These are phyloP conservation scores for Trissolcus japonicus DNA, from an alignment of 2,888 invertebrate species.

Conservation along the genomic window DNA sequence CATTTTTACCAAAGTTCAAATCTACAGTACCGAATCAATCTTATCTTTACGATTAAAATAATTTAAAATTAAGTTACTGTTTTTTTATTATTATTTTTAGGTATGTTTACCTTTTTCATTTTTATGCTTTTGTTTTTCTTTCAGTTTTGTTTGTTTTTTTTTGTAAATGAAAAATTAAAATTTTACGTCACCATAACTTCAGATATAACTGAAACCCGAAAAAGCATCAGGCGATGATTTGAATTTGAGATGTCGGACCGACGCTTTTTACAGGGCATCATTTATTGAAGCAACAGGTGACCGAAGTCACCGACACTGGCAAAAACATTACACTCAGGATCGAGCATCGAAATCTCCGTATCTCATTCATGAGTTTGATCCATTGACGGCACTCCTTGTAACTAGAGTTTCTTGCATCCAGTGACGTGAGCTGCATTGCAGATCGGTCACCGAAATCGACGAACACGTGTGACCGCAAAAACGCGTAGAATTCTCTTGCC, in stretches of 20 bases:
- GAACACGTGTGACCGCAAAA: conserved; percentile 23
- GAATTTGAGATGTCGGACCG: no score
- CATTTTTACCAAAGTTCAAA: no score
- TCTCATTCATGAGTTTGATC: conserved; percentile 53
- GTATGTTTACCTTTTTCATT: background rate
- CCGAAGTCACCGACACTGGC: conserved; percentile 5
- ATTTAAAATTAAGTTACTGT: background rate
- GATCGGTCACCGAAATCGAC: conserved; percentile 18
- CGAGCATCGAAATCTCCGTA: conserved; percentile 43
- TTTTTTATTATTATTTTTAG: background rate
- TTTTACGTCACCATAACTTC: no score
- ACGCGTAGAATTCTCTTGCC: conserved; percentile 8
- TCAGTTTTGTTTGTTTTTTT: background rate
- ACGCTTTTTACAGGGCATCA: background rate
- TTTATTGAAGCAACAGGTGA: conserved; percentile 17
- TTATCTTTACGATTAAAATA: background rate
- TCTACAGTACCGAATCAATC: no score
- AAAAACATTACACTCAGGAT: conserved; percentile 38
- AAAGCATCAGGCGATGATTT: no score
- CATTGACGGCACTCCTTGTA: conserved; percentile 45
- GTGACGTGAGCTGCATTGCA: conserved; percentile 35
- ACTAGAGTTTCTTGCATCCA: conserved; percentile 35
- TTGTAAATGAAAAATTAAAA: no score
- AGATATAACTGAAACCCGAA: no score
- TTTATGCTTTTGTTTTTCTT: background rate